Evolutionary conservation across 2,113 vertebrate genomes (phyloP), one percentile per base, ranked within the genome.

Genomic region (Dascyllus trimaculatus): DNA sequence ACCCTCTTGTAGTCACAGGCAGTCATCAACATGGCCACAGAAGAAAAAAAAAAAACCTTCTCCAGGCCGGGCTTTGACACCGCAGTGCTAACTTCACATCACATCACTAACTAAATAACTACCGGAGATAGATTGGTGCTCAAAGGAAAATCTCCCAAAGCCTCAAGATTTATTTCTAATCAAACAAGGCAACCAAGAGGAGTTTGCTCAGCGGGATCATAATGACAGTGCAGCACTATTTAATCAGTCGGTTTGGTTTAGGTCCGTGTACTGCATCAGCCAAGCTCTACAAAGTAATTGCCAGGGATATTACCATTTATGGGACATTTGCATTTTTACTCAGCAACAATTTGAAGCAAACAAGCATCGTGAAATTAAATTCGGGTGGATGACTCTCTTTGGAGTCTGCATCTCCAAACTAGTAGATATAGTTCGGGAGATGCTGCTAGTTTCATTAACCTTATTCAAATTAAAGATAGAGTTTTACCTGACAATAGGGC

Each of bases 131-230:
- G 66, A 88, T 73, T 38, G 82, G 51, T 77, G 65, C 85, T 78
- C 76, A 21, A 26, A 72, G 48, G 74, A 76, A 90, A 93, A 90
- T 90, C 91, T 92, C 75, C 75, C 78, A 86, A 90, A 93, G 90
- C 90, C 86, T 78, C 66, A 56, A 90, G 80, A 90, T 92, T 92
- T 93, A 93, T 95, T 95, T 93, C 86, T 92, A 92, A 94, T 95
- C 93, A 93, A 94, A 94, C 90, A 93, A 87, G 89, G 92, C 80
- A 85, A 89, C 69, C 89, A 86, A 84, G 84, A 93, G 73, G 83
- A 90, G 88, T 90, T 88, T 92, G 82, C 82, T 84, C 78, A 80
- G 88, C 59, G 45, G 64, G 60, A 75, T 85, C 75, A 71, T 90
- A 86, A 92, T 88, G 90, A 90, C 77, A 46, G 71, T 52, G 81